Base-by-base conservation (phyloP, 2,113 vertebrate genomes). In the Chauna torquata region DNA sequence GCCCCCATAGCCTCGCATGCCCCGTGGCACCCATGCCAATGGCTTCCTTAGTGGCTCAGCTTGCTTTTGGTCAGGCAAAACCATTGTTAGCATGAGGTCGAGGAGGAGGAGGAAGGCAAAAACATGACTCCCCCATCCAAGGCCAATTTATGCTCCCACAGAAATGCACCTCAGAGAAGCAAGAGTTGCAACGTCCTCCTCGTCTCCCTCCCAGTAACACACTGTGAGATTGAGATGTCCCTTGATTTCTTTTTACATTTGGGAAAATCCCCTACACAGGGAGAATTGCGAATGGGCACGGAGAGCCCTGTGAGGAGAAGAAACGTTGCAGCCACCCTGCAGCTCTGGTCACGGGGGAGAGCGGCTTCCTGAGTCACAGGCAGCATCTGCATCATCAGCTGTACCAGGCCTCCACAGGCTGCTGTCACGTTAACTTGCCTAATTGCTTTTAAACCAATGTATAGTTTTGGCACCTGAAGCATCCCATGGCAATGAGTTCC, bases 401-500 rank as follows among this genome's bases (percentile, higher is more conserved):
- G 25, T 54, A 79, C 75, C 74, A 49, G 70, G 78, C 54, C 87
- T 93, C 82, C 57, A 40, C 16, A 77, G 81, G 24, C 86, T 79
- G 62, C 71, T 90, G 89, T 88, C 85, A 79, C 75, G 93, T 96
- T 97, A 94, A 96, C 94, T 96, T 91, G 49, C 75, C 66, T 97
- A 94, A 96, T 96, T 97, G 90, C 82, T 80, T 94, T 77, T 86
- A 85, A 95, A 62, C 58, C 16, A 3, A 86, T 42, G 50, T 77
- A 82, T 76, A 75, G 84, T 85, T 94, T 87, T 8, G 27, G 87
- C 82, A 94, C 82, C 85, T 80, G 85, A 93, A 90, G 78, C 93
- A 52, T 91, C 92, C 84, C 17, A 19, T 94, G 61, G 75, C 78
- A 65, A 77, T 85, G 84, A 93, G 92, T 76, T 94, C 78, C 45